phyloP scores from a whole-genome alignment of 2,113 vertebrate genomes.

The Peucedramus taeniatus region DNA sequence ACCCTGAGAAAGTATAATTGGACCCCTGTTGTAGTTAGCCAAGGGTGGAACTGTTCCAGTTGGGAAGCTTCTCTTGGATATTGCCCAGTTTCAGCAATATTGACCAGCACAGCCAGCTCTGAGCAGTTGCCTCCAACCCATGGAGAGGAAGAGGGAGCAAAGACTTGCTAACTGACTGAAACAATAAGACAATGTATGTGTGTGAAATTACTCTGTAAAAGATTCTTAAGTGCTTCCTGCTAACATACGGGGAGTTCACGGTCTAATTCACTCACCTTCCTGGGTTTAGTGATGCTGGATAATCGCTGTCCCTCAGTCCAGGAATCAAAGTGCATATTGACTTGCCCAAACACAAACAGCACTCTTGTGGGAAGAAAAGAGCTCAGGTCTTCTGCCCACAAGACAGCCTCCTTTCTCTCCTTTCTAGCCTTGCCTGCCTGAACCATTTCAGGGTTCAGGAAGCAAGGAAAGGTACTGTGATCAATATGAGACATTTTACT shows the following conservation, averaged over 20 bases:
- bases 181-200: not conserved
- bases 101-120: not conserved
- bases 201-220: not conserved
- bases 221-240: not conserved
- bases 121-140: not conserved
- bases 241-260: not conserved
- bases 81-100: not conserved
- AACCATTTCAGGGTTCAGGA: not conserved
- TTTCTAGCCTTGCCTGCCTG: not conserved
- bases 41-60: not conserved
- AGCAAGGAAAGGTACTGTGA: not conserved
- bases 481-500: not conserved
- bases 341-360: not conserved
- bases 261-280: not conserved
- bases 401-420: not conserved
- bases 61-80: not conserved
- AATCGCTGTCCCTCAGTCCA: accelerated
- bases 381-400: not conserved
- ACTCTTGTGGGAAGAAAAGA: not conserved
- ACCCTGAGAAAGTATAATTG: not conserved
- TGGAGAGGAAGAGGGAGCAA: not conserved
- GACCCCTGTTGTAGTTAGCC: not conserved
- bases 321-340: not conserved
- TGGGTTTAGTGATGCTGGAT: not conserved
- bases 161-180: not conserved